Evolutionary conservation across 30 jellyfish, hydroid and myxozoan genomes (phyloP).

Genomic region (Cassiopea xamachana): DNA sequence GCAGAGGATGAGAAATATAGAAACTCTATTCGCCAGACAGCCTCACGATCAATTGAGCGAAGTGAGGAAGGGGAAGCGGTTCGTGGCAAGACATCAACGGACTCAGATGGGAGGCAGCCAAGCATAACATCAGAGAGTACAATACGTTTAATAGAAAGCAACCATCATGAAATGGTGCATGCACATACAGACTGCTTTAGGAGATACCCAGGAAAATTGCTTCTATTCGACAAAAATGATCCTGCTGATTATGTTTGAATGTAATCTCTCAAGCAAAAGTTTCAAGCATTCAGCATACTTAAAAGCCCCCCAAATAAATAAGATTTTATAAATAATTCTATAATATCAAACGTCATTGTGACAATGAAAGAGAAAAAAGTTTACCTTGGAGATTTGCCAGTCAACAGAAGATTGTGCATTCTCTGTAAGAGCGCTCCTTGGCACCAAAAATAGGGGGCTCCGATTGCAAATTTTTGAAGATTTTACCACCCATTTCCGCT

Average conservation of each 20-base stretch:
- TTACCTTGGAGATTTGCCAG: too few species aligned
- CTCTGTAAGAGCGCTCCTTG: too few species aligned
- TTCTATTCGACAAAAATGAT: neutral
- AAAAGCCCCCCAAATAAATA: too few species aligned
- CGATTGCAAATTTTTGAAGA: too few species aligned
- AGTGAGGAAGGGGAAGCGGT: constrained; percentile 56
- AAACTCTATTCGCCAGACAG: constrained; percentile 61
- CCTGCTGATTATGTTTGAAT: neutral
- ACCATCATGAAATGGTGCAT: neutral
- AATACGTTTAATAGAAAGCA: neutral
- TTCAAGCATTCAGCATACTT: too few species aligned
- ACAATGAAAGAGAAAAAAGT: too few species aligned
- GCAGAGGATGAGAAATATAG: constrained; percentile 69
- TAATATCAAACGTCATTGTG: too few species aligned
- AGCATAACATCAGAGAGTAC: constrained; percentile 17
- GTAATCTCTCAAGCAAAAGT: neutral
- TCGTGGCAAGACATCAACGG: constrained; percentile 4
- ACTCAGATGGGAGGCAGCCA: neutral
- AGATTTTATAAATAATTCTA: too few species aligned
- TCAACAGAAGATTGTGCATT: too few species aligned
- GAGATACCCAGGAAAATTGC: neutral
- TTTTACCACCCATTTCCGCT: too few species aligned
- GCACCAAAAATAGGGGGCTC: too few species aligned
- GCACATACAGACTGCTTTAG: neutral
- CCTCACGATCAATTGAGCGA: constrained; percentile 60